Percentiles rank a stretch among this genome's conserved stretches.
phyloP scores from a whole-genome alignment of 2,113 vertebrate genomes.

The Pteruthius melanotis region DNA sequence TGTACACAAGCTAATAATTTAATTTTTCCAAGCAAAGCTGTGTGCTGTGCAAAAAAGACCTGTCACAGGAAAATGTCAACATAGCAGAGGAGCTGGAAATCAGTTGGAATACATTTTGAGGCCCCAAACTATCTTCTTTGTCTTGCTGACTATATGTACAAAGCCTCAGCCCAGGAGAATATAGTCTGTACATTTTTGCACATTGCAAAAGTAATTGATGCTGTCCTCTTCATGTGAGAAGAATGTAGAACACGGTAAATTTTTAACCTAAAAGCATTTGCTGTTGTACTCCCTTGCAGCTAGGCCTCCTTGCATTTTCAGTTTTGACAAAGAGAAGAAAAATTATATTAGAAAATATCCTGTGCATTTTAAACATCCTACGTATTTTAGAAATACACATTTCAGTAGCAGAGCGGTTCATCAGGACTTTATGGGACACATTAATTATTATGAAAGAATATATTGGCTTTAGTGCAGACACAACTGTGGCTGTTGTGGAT shows the following conservation, averaged over 20 bases:
- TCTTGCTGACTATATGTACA: neutral
- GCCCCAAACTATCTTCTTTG: conserved; percentile 10
- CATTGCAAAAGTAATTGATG: neutral
- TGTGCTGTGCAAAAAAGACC: conserved; percentile 20
- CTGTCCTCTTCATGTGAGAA: neutral
- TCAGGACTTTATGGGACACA: neutral
- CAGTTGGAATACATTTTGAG: conserved; percentile 13
- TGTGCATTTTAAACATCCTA: neutral
- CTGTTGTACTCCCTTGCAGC: neutral
- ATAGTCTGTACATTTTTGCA: neutral
- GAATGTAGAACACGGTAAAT: neutral
- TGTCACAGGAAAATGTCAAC: conserved; percentile 55
- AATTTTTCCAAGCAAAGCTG: conserved; percentile 59
- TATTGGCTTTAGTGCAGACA: neutral
- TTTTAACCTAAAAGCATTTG: neutral
- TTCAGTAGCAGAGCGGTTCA: neutral
- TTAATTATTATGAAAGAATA: neutral
- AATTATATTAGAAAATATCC: neutral
- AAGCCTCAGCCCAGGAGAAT: conserved; percentile 44
- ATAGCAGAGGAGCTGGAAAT: conserved; percentile 28
- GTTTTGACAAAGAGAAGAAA: neutral
- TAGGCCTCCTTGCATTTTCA: neutral
- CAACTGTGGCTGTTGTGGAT: neutral
- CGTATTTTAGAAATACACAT: neutral
- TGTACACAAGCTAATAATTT: conserved; percentile 70